Evolutionary conservation across 2,113 vertebrate genomes (phyloP), one percentile per base, ranked within the genome.

Genomic region (Actenoides lindsayi): DNA sequence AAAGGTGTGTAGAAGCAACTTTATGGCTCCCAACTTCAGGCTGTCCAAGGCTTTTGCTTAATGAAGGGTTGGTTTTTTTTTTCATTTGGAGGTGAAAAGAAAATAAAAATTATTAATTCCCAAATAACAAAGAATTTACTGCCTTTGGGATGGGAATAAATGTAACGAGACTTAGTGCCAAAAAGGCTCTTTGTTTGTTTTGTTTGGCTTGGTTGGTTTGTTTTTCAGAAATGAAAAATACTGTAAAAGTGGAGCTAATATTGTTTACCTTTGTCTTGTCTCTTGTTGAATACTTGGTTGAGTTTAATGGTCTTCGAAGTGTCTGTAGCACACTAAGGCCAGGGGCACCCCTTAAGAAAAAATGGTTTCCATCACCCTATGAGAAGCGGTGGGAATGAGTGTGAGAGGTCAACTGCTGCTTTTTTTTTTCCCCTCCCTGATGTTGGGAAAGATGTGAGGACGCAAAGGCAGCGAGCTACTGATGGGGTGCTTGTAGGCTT

Each of bases 1-100:
- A 10, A 14, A 9, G 50, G n/a, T 31, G 0, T 1, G 17, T 1
- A 1, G 37, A 16, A 63, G 27, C 2, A 3, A 6, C 37, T 39
- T 23, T 5, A 5, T 25, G 30, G 6, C 27, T 53, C 24, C 16
- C 5, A 3, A 30, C 19, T 31, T 30, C 17, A 42, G 8, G 23
- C 11, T 56, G 35, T 35, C 16, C 51, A 73, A 2, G 13, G 44
- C 3, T 27, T 67, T 19, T 63, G 24, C 46, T 59, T 37, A 11
- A 0, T 24, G 4, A 13, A 65, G 21, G 16, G 8, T 16, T 10
- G 9, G 19, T 24, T 65, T 64, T n/a, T 39, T 6, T 37, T 12
- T 39, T 69, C 4, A 1, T 44, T 17, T 16, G 10, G 4, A 4
- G 11, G 13, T 6, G 12, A 31, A 4, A 3, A 24, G 17, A 6